Percentiles rank a stretch among this genome's conserved stretches.
These are phyloP conservation scores for Centropyge bicolor DNA, from an alignment of 2,797 vertebrate species.

Conservation along the genomic window DNA sequence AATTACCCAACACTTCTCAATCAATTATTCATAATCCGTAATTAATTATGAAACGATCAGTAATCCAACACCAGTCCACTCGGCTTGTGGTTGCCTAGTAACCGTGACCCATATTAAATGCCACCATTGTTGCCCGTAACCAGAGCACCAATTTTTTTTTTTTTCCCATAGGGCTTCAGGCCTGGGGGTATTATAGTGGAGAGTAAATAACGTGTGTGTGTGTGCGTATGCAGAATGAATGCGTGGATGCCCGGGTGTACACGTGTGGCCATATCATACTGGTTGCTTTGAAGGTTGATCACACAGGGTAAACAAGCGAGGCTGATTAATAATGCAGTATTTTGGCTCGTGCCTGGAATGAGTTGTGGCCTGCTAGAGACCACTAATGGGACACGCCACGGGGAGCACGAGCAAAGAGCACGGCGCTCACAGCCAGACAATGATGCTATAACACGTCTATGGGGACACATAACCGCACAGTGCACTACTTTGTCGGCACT, in stretches of 20 bases:
- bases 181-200: slow-evolving; percentile 64
- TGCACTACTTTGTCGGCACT: slow-evolving; percentile 72
- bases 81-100: slow-evolving; percentile 84
- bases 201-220: slow-evolving; percentile 76
- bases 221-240: slow-evolving; percentile 17
- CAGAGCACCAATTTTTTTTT: slow-evolving; percentile 67
- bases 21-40: slow-evolving; percentile 86
- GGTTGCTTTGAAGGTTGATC: slow-evolving; percentile 76
- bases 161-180: slow-evolving; percentile 67
- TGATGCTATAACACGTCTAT: slow-evolving; percentile 69
- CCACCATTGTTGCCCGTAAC: slow-evolving; percentile 83
- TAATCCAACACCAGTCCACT: slow-evolving; percentile 85
- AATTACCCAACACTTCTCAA: slow-evolving; percentile 83
- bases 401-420: slow-evolving; percentile 64
- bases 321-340: slow-evolving; percentile 83
- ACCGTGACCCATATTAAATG: slow-evolving; percentile 86
- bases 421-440: slow-evolving; percentile 66
- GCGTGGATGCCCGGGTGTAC: slow-evolving; percentile 22
- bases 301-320: slow-evolving; percentile 79
- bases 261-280: slow-evolving; percentile 68
- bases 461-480: slow-evolving; percentile 68
- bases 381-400: slow-evolving; percentile 66
- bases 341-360: slow-evolving; percentile 63
- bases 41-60: slow-evolving; percentile 88
- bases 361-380: slow-evolving; percentile 67